Base-by-base conservation (phyloP, 2,888 invertebrate genomes). In the Drosophila maculinotata region DNA sequence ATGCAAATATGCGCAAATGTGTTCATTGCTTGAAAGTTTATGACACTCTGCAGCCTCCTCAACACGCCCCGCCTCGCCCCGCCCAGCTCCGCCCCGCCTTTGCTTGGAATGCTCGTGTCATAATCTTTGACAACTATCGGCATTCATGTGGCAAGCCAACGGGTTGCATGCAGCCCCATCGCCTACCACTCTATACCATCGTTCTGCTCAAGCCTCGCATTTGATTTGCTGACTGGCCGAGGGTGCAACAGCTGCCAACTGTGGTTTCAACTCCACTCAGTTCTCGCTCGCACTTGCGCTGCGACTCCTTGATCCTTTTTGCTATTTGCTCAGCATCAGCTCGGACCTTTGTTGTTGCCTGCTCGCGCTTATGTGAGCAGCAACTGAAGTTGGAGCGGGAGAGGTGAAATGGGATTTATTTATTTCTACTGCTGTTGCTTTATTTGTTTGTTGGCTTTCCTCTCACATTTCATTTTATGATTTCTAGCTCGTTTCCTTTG, bases 61-160 rank as follows among this genome's bases (percentile, higher is more conserved):
- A n/a, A n/a, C n/a, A n/a, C n/a, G n/a, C n/a, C n/a, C n/a, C n/a
- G n/a, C n/a, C n/a, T n/a, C 20, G 20, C 20, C 20, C 20, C 20
- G 66, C 49, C 17, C n/a, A n/a, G n/a, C n/a, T n/a, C n/a, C 20
- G 20, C 20, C 20, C 20, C 20, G 66, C 49, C 17, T 36, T 68
- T 47, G 44, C 31, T 51, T 52, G 52, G 38, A 59, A 52, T 51
- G 59, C 56, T 76, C 62, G 84, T 83, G 87, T 83, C 87, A 86
- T 86, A 86, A 81, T 86, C 87, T 79, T 84, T 83, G 87, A 81
- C 87, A 86, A 83, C 84, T 81, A 81, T 81, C 75, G 80, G 84
- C 84, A 81, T 85, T 85, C 86, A 76, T 69, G 68, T 57, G 72
- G 76, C 76, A 69, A 41, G 54, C 64, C 31, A 44, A 36, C 42